Evolutionary conservation across 1,140 invertebrate genomes (phyloP).

Genomic region (Chymomyza costata): DNA sequence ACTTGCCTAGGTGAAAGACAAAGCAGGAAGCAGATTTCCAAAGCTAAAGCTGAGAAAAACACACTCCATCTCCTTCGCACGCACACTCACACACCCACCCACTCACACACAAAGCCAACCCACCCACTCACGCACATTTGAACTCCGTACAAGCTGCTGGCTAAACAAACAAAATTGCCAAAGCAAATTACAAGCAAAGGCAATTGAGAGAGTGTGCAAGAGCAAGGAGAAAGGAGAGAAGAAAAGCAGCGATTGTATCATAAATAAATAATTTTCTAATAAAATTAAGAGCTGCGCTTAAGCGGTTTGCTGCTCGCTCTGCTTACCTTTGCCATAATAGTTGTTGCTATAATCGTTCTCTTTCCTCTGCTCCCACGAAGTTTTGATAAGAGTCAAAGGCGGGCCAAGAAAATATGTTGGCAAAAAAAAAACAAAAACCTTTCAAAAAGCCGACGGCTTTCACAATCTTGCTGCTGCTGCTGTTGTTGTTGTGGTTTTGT

Average conservation of each 20-base stretch:
- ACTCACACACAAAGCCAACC: neutral
- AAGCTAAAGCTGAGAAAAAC: conserved; percentile 1
- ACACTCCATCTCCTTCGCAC: conserved; percentile 1
- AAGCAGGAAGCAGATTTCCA: neutral
- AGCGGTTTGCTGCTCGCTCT: conserved; percentile 4
- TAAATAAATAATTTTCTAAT: conserved; percentile 67
- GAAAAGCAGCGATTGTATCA: conserved; percentile 6
- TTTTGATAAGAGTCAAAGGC: no score
- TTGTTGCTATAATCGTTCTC: neutral
- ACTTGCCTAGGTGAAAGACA: no score
- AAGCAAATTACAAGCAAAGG: conserved; percentile 33
- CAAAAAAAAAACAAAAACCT: conserved; percentile 10
- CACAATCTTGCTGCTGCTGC: conserved; percentile 15
- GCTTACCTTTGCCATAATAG: conserved; percentile 60
- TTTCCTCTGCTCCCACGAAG: neutral
- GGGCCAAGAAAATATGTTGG: conserved; percentile 18
- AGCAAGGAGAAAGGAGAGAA: neutral
- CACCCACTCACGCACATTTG: conserved; percentile 10
- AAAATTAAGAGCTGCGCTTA: conserved; percentile 53
- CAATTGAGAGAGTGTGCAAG: neutral
- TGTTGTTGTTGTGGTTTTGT: conserved; percentile 17
- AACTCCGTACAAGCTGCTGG: no score
- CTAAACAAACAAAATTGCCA: conserved; percentile 60
- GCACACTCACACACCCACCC: conserved; percentile 6
- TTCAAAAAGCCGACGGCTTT: conserved; percentile 42